Evolutionary conservation across 2,888 invertebrate species (phyloP).

Genomic region (Belgica antarctica): DNA sequence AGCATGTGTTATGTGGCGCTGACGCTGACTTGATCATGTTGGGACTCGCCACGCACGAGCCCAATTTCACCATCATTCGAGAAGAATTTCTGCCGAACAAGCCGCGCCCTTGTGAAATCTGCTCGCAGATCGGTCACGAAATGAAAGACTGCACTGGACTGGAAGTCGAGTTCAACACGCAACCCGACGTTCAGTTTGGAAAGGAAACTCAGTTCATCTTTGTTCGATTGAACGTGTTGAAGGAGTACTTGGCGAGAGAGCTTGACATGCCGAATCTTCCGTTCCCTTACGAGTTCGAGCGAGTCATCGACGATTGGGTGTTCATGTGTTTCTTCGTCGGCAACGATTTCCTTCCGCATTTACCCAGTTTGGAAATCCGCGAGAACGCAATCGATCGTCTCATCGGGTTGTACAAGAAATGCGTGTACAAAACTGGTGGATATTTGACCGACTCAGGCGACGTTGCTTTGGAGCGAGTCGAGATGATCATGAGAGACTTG

Average conservation of each 20-base stretch:
- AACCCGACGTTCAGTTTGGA: slow-evolving; percentile 63
- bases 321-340: slow-evolving; percentile 99
- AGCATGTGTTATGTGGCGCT: slow-evolving; percentile 96
- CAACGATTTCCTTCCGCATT: slow-evolving; percentile 96
- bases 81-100: slow-evolving; percentile 99
- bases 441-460: slow-evolving; percentile 94
- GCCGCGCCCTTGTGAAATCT: slow-evolving; percentile 92
- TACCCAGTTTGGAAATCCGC: slow-evolving; percentile 95
- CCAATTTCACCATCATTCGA: slow-evolving; percentile 96
- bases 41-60: slow-evolving; percentile 97
- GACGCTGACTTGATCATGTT: slow-evolving; percentile 98
- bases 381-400: slow-evolving; percentile 95
- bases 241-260: slow-evolving; percentile 91
- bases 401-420: slow-evolving; percentile 88
- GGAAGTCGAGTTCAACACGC: slow-evolving; percentile 59
- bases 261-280: slow-evolving; percentile 88
- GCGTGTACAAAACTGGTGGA: slow-evolving; percentile 91
- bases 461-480: slow-evolving; percentile 88
- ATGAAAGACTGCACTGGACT: slow-evolving; percentile 88
- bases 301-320: slow-evolving; percentile 97
- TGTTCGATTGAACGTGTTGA: slow-evolving; percentile 84
- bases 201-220: slow-evolving; percentile 86
- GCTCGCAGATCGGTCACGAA: slow-evolving; percentile 87
- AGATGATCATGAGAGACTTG: slow-evolving; percentile 90
- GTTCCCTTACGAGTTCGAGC: slow-evolving; percentile 90